Conservation (phyloP, 1,140 invertebrate species). For the Ceratosolen fusciceps region DNA sequence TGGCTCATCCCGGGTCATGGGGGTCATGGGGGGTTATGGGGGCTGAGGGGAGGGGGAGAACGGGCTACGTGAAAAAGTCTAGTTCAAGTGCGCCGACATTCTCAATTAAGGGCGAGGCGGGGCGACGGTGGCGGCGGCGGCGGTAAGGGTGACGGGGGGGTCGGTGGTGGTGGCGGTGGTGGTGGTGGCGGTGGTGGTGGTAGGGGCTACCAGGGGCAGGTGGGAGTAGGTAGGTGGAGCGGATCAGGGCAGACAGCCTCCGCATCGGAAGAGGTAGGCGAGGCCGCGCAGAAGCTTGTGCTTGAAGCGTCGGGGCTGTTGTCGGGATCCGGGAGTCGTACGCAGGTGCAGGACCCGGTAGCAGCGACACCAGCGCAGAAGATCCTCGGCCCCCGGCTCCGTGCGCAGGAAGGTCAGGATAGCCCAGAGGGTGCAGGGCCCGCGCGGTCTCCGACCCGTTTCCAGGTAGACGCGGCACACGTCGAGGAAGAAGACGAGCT, state of each 20-base stretch:
- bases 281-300: slow-evolving; percentile 58
- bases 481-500: no score
- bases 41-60: no score
- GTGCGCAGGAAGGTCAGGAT: no score
- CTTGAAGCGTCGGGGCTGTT: slow-evolving; percentile 53
- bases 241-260: slow-evolving; percentile 60
- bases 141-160: background rate
- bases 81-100: no score
- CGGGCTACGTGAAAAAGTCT: no score
- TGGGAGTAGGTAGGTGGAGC: background rate
- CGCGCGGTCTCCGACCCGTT: slow-evolving; percentile 54
- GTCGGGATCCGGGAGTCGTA: no score
- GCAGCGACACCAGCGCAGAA: slow-evolving; percentile 61
- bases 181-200: no score
- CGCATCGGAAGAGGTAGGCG: slow-evolving; percentile 62
- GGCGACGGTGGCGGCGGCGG: no score
- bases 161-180: background rate
- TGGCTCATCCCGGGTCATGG: background rate
- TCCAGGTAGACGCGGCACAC: slow-evolving; percentile 65
- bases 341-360: slow-evolving; percentile 58
- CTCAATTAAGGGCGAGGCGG: no score
- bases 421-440: slow-evolving; percentile 60
- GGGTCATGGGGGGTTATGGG: no score
- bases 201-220: background rate
- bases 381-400: slow-evolving; percentile 56